Evolutionary conservation across 2,113 vertebrate species (phyloP).

Genomic region (Caranx melampygus): DNA sequence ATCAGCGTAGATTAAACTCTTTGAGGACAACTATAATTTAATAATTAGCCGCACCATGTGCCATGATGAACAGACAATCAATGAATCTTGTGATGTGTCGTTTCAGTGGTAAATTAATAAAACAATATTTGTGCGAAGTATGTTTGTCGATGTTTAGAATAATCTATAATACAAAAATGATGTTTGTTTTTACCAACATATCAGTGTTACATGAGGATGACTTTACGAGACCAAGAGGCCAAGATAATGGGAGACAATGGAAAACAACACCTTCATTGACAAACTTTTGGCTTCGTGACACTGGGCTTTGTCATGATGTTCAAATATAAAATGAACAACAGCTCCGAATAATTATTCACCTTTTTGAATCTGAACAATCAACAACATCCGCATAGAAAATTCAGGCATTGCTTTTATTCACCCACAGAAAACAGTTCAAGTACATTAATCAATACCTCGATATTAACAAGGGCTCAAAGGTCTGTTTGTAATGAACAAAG

Average conservation of each 20-base stretch:
- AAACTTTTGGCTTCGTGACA: too few relatives aligned
- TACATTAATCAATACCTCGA: too few relatives aligned
- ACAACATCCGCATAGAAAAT: too few relatives aligned
- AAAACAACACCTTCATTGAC: background rate
- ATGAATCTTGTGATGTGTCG: background rate
- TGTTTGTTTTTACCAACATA: background rate
- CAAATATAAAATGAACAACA: too few relatives aligned
- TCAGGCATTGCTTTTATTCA: background rate
- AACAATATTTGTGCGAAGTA: background rate
- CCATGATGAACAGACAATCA: background rate
- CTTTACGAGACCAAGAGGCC: background rate
- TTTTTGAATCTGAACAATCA: too few relatives aligned
- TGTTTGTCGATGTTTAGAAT: constrained; percentile 8
- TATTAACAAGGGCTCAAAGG: too few relatives aligned
- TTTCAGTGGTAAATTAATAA: constrained; percentile 51
- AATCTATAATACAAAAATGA: background rate
- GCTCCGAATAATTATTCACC: too few relatives aligned
- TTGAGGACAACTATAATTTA: background rate
- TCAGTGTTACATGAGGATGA: background rate
- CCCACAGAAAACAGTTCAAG: background rate
- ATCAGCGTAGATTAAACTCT: background rate
- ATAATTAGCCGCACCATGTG: background rate
- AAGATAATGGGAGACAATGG: background rate
- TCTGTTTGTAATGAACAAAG: too few relatives aligned
- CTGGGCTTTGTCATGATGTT: too few relatives aligned